Percentiles rank a stretch among this genome's conserved stretches.
Conservation (phyloP, 2,888 invertebrate species). For the Drosophila picticornis region DNA sequence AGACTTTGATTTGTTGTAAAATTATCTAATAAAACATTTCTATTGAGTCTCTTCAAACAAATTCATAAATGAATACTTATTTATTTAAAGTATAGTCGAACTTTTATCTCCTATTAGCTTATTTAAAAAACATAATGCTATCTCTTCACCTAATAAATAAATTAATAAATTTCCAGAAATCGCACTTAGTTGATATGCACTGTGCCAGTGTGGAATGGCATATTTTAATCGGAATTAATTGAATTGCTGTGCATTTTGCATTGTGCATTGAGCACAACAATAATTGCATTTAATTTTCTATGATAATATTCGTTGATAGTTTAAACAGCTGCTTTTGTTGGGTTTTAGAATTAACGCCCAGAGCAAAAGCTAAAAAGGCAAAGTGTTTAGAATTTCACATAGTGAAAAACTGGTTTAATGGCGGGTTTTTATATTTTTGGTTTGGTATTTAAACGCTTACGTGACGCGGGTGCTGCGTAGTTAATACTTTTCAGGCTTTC, state of each 20-base stretch:
- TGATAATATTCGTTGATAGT: slow-evolving; percentile 59
- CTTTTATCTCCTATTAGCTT: background rate
- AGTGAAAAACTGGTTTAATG: slow-evolving; percentile 66
- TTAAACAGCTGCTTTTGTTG: slow-evolving; percentile 54
- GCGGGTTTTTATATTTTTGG: slow-evolving; percentile 23
- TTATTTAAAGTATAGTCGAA: no score
- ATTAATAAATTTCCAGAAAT: background rate
- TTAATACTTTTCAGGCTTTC: slow-evolving; percentile 42
- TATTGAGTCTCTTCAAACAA: no score
- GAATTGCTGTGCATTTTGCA: slow-evolving; percentile 48
- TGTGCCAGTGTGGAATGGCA: slow-evolving; percentile 18
- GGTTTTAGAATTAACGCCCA: slow-evolving; percentile 42
- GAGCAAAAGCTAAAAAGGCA: background rate
- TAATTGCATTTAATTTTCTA: slow-evolving; percentile 61
- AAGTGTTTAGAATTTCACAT: slow-evolving; percentile 63
- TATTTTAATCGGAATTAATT: slow-evolving; percentile 54
- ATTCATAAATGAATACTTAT: no score
- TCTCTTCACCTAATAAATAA: background rate
- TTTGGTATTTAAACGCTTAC: slow-evolving; percentile 64
- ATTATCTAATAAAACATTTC: no score
- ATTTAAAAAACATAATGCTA: background rate
- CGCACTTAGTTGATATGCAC: slow-evolving; percentile 13
- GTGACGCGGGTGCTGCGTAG: slow-evolving; percentile 59
- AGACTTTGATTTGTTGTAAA: no score
- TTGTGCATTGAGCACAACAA: slow-evolving; percentile 44